These are phyloP conservation scores for Picathartes gymnocephalus DNA, from an alignment of 2,113 vertebrate species.

Conservation along the genomic window DNA sequence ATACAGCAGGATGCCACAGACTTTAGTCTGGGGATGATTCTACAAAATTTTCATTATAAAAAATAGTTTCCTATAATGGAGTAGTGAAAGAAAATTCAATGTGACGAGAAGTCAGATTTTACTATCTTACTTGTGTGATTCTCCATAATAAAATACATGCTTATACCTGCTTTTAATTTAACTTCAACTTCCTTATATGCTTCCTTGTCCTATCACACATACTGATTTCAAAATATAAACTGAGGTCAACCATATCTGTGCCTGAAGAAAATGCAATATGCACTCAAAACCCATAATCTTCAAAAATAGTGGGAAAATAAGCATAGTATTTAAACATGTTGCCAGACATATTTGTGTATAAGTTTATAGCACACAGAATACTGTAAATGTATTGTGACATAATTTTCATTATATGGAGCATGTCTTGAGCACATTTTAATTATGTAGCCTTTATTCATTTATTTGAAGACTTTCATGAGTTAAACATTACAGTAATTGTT, in stretches of 20 bases:
- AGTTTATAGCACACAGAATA: neutral
- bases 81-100: conserved; percentile 60
- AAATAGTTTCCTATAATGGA: conserved; percentile 55
- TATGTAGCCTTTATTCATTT: neutral
- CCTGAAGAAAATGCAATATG: conserved; percentile 19
- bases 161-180: conserved; percentile 75
- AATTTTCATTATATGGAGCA: neutral
- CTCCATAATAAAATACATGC: conserved; percentile 69
- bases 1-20: conserved; percentile 37
- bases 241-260: neutral
- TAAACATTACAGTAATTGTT: neutral
- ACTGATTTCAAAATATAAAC: conserved; percentile 58
- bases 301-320: neutral
- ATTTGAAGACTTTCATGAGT: neutral
- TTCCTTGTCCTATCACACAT: conserved; percentile 54
- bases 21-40: conserved; percentile 49
- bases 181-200: conserved; percentile 48
- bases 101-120: conserved; percentile 65
- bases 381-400: neutral
- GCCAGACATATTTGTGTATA: neutral
- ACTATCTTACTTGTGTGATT: conserved; percentile 54
- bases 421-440: neutral
- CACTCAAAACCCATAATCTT: neutral
- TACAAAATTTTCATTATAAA: conserved; percentile 63
- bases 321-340: conserved; percentile 12